A percentile compares a stretch with the other conserved stretches of the same genome.
phyloP scores from a whole-genome alignment of 2,888 invertebrate species.

The Lepidonotus clava region DNA sequence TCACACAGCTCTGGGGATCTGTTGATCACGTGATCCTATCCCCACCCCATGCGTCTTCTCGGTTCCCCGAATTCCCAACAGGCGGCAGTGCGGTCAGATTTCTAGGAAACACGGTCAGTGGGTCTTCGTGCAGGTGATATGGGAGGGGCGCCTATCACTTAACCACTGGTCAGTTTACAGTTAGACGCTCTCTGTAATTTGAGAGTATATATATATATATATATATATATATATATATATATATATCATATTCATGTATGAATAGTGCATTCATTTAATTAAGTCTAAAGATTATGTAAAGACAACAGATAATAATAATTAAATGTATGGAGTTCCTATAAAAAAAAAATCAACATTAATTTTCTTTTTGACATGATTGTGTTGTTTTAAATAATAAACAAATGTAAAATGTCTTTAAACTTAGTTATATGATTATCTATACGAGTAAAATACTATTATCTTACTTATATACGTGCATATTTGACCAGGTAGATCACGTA shows the following conservation, averaged over 20 bases:
- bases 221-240: conserved; percentile 23
- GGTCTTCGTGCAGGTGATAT: neutral
- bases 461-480: too few relatives aligned
- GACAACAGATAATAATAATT: too few relatives aligned
- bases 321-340: too few relatives aligned
- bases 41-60: neutral
- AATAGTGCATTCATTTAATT: neutral
- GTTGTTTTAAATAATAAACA: too few relatives aligned
- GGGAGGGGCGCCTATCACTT: neutral
- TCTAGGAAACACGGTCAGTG: conserved; percentile 19
- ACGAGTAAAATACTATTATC: too few relatives aligned
- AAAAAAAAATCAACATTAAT: too few relatives aligned
- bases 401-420: too few relatives aligned
- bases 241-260: neutral
- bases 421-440: too few relatives aligned
- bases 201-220: neutral
- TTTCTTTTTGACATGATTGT: too few relatives aligned
- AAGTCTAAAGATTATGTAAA: neutral
- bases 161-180: neutral
- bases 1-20: too few relatives aligned
- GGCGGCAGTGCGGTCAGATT: neutral
- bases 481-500: too few relatives aligned
- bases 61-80: conserved; percentile 15
- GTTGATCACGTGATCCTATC: neutral
- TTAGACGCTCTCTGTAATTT: neutral